Base-by-base conservation (phyloP, 2,888 invertebrate genomes). In the Chalcosyrphus nemorum region DNA sequence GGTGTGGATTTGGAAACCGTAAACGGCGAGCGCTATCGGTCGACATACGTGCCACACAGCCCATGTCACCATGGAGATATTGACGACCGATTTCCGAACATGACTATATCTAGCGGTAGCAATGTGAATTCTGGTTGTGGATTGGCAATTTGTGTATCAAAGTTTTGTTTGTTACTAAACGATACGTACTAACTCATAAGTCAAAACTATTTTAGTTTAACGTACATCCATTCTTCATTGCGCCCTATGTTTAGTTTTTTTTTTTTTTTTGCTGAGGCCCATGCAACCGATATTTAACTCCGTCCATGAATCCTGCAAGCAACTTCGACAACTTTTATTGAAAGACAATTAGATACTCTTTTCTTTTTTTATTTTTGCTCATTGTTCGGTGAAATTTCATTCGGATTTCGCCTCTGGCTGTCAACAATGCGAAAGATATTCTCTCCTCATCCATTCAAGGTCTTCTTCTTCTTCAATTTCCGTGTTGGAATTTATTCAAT, bases 351-450 rank as follows among this genome's bases (percentile, higher is more conserved):
- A 47, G 27, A 59, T 57, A 61, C 59, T 80, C 59, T 29, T 21
- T 17, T 45, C 15, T 61, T 52, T 66, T 24, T 24, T 24, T 24
- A 24, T 52, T 24, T 45, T 38, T 75, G 7, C 47, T 70, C 54
- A 29, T 68, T 54, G 61, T 68, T 61, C 24, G 45, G 66, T 61
- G 61, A 41, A 81, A 81, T 75, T 81, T 61, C 45, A 74, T 81
- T 81, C 50, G 56, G 47, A 45, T 52, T 75, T 11, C 17, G 70
- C 81, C 45, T 29, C 11, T 2, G 47, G 81, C 56, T 54, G 11
- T 52, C 29, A 35, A 24, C 24, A 38, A 74, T 59, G 74, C 59
- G 52, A 41, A 38, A 21, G 72, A 45, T 43, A 68, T 65, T 65
- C 21, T 17, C 52, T 41, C 35, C 27, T 50, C n/a, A n/a, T n/a